Evolutionary conservation across 92 coral and sea anemone species (phyloP).

Genomic region (Desmophyllum pertusum): DNA sequence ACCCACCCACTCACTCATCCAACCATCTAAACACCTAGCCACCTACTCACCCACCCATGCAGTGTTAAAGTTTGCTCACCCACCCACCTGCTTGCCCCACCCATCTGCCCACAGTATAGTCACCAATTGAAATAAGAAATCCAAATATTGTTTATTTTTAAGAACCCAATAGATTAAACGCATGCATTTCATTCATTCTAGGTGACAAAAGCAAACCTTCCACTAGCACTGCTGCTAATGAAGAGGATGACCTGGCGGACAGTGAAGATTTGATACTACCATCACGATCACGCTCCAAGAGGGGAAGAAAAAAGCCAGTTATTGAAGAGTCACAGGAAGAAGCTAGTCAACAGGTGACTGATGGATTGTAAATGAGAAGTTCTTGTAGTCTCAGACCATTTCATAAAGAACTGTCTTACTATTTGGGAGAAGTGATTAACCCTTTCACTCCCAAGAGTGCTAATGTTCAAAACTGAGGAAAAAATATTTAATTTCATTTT

Average conservation of each 20-base stretch:
- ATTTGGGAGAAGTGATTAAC: too few species aligned
- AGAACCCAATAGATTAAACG: not conserved
- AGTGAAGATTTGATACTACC: constrained; percentile 45
- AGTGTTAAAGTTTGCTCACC: too few species aligned
- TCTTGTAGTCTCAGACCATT: too few species aligned
- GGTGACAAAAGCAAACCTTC: constrained; percentile 4
- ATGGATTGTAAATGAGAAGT: not conserved
- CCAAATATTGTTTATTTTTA: too few species aligned
- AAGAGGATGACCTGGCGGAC: constrained; percentile 13
- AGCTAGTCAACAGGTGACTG: constrained; percentile 13
- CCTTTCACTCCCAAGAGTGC: too few species aligned
- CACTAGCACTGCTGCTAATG: not conserved
- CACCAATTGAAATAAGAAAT: too few species aligned
- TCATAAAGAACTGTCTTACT: too few species aligned
- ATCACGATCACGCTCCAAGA: constrained; percentile 25
- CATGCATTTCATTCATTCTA: not conserved
- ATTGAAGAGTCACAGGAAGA: constrained; percentile 36
- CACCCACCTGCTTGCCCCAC: not conserved
- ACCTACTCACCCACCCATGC: too few species aligned
- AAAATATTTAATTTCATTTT: too few species aligned
- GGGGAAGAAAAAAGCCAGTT: constrained; percentile 27
- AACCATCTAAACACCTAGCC: not conserved
- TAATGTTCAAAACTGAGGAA: too few species aligned
- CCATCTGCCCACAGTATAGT: not conserved
- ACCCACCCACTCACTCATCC: not conserved